Evolutionary conservation across 1,140 invertebrate genomes (phyloP), one percentile per base, ranked within the genome.

Genomic region (Trichonephila inaurata): DNA sequence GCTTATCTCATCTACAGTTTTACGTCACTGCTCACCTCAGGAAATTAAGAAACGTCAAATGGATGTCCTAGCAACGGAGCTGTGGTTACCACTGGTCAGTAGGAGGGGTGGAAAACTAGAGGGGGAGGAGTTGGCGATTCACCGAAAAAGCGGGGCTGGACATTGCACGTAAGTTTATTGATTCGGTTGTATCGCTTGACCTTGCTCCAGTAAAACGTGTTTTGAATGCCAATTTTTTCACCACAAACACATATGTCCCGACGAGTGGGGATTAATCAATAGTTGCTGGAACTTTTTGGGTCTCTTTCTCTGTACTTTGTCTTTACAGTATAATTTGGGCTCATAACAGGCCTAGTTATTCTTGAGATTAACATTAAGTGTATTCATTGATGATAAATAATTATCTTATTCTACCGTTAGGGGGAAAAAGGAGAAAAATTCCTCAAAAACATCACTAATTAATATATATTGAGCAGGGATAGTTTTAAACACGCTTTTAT

Each of bases 151-250:
- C 58, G 4, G 12, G 66, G 14, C n/a, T 89, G 87, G 62, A 62
- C 58, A 82, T 28, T 91, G 89, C 89, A 91, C 77, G 89, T 91
- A 40, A 91, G 69, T 62, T 61, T 91, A 91, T 91, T 40, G 89
- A 91, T 91, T 82, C 21, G 44, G 40, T 91, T 61, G 62, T 89
- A 69, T 89, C 60, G 44, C 24, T 82, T 91, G 89, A 91, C 89
- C 89, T 91, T 91, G 89, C 89, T 91, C 89, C 89, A 91, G n/a
- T 69, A 91, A 91, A 82, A 89, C 62, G 88, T 89, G 58, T 72
- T 72, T 58, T 89, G 88, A 51, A 51, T 89, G 62, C 28, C 64
- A 89, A 64, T 88, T 19, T 64, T 66, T n/a, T n/a, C n/a, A n/a
- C 14, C 69, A 72, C 69, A 77, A 77, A 77, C 28, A 77, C 4